These are phyloP conservation scores for Adoxophyes honmai DNA, from an alignment of 1,140 invertebrate species.

Conservation along the genomic window DNA sequence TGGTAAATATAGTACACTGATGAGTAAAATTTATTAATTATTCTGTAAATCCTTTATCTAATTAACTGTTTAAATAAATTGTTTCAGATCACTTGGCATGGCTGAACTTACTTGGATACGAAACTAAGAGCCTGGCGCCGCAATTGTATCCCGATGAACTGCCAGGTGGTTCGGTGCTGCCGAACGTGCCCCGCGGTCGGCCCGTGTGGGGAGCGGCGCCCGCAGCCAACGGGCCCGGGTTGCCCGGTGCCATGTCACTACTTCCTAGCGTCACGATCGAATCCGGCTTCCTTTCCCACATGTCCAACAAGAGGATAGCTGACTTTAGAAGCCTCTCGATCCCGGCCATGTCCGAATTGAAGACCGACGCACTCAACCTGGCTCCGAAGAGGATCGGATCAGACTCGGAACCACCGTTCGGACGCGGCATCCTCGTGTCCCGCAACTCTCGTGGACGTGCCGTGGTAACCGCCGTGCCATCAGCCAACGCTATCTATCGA, in stretches of 20 bases:
- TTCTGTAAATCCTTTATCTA: constrained; percentile 8
- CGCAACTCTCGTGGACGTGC: constrained; percentile 87
- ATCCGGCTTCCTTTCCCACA: constrained; percentile 88
- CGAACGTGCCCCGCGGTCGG: constrained; percentile 77
- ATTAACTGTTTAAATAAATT: constrained; percentile 35
- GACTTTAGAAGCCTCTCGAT: constrained; percentile 84
- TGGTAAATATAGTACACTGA: constrained; percentile 74
- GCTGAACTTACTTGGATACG: constrained; percentile 90
- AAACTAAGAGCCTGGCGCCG: constrained; percentile 91
- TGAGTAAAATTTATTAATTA: constrained; percentile 6
- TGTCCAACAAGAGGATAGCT: constrained; percentile 85
- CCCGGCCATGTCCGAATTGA: constrained; percentile 84
- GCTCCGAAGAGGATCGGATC: constrained; percentile 84
- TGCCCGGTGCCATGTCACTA: constrained; percentile 71
- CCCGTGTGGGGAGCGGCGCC: constrained; percentile 79
- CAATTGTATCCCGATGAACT: constrained; percentile 85
- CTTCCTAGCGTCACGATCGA: constrained; percentile 82
- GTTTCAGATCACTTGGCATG: constrained; percentile 89
- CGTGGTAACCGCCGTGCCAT: constrained; percentile 90
- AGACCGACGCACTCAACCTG: constrained; percentile 85
- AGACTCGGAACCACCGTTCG: constrained; percentile 90
- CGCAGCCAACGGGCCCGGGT: constrained; percentile 64
- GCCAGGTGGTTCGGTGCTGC: constrained; percentile 80
- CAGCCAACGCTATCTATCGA: constrained; percentile 91
- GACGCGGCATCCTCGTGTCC: constrained; percentile 93